Evolutionary conservation across 2,888 invertebrate species (phyloP).

Genomic region (Cryptophagus acutangulus): DNA sequence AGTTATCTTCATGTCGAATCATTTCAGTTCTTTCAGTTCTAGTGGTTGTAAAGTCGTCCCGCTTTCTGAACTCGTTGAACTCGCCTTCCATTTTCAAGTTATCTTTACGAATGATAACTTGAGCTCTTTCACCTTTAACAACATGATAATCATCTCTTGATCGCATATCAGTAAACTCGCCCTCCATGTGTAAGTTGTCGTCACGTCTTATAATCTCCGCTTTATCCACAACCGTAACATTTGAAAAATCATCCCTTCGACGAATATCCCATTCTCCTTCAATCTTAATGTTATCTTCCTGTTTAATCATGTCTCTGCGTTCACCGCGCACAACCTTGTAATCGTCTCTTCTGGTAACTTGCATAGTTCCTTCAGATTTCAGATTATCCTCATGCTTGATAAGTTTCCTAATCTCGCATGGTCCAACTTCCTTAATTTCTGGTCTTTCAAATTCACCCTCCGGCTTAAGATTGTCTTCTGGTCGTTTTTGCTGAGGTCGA

Average conservation of each 20-base stretch:
- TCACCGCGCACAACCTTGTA: constrained; percentile 56
- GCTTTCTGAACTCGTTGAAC: constrained; percentile 48
- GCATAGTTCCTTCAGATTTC: constrained; percentile 56
- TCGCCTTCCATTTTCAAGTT: constrained; percentile 66
- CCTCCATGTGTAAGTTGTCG: constrained; percentile 60
- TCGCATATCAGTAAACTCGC: constrained; percentile 34
- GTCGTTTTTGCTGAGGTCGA: constrained; percentile 51
- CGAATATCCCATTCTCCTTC: constrained; percentile 53
- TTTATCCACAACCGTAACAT: constrained; percentile 55
- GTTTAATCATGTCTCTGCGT: constrained; percentile 55
- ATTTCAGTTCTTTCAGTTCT: constrained; percentile 56
- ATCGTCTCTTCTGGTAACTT: constrained; percentile 51
- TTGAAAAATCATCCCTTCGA: constrained; percentile 51
- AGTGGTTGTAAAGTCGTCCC: constrained; percentile 56
- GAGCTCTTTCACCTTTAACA: constrained; percentile 57
- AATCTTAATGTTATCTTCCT: constrained; percentile 63
- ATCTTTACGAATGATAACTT: constrained; percentile 60
- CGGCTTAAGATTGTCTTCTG: constrained; percentile 57
- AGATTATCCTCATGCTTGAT: constrained; percentile 49
- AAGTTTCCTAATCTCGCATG: constrained; percentile 59
- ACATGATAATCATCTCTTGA: constrained; percentile 54
- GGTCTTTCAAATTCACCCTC: constrained; percentile 57
- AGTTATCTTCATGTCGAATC: constrained; percentile 52
- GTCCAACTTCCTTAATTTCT: constrained; percentile 44
- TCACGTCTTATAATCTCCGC: constrained; percentile 58